Evolutionary conservation across 2,888 invertebrate species (phyloP).

Genomic region (Agrochola lota): DNA sequence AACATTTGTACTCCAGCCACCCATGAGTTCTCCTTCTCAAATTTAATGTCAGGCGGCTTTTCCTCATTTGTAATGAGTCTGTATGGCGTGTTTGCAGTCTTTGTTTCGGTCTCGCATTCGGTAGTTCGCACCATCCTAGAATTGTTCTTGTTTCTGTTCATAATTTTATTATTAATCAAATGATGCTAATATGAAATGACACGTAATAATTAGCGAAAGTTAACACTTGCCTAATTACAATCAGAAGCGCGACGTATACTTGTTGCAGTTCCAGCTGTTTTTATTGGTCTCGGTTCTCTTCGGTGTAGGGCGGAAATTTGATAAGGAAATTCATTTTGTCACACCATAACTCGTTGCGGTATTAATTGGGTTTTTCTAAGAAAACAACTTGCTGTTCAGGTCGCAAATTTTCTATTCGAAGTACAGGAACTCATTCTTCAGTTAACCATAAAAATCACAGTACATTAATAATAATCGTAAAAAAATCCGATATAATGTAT

Average conservation of each 20-base stretch:
- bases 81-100: conserved; percentile 74
- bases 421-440: conserved; percentile 5
- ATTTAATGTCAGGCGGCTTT: conserved; percentile 84
- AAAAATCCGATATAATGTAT: not conserved
- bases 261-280: conserved; percentile 46
- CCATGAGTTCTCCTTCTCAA: conserved; percentile 91
- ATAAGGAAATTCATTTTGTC: conserved; percentile 53
- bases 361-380: conserved; percentile 23
- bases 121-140: conserved; percentile 80
- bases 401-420: conserved; percentile 15
- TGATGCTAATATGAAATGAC: conserved; percentile 55
- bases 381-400: conserved; percentile 27
- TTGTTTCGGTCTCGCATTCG: conserved; percentile 74
- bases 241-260: conserved; percentile 41
- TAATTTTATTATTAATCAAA: conserved; percentile 72
- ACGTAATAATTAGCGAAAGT: conserved; percentile 52
- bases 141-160: conserved; percentile 88
- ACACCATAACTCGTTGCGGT: conserved; percentile 35
- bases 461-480: not conserved
- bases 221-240: conserved; percentile 52
- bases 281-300: conserved; percentile 22
- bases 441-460: not conserved
- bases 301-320: conserved; percentile 18
- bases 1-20: conserved; percentile 95
- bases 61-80: conserved; percentile 79